Evolutionary conservation across 1,140 invertebrate species (phyloP).

Genomic region (Papilio dardanus): DNA sequence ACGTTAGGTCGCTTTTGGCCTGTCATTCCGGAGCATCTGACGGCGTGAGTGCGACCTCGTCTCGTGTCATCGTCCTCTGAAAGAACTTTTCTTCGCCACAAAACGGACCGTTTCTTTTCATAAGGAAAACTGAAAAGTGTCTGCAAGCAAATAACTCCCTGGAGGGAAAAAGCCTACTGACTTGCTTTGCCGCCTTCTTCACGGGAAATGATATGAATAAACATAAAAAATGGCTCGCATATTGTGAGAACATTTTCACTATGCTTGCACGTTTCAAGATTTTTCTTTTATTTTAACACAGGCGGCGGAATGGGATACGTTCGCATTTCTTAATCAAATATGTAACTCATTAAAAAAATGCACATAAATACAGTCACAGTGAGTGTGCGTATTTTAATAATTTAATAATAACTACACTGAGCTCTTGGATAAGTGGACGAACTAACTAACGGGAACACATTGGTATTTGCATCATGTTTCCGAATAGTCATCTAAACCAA

Average conservation of each 20-base stretch:
- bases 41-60: conserved; percentile 77
- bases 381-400: neutral
- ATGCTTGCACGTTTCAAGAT: conserved; percentile 38
- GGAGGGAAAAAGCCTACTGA: conserved; percentile 76
- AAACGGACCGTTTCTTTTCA: conserved; percentile 82
- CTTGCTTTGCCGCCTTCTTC: conserved; percentile 69
- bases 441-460: neutral
- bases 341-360: conserved; percentile 1
- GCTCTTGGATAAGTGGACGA: neutral
- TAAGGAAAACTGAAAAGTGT: conserved; percentile 81
- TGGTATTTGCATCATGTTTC: neutral
- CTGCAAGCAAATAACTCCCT: conserved; percentile 80
- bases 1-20: conserved; percentile 75
- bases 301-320: neutral
- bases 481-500: neutral
- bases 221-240: conserved; percentile 63
- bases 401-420: neutral
- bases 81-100: conserved; percentile 80
- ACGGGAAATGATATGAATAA: conserved; percentile 70
- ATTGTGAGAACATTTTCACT: conserved; percentile 48
- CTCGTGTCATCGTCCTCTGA: conserved; percentile 81
- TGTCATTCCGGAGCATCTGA: conserved; percentile 74
- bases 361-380: neutral
- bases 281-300: conserved; percentile 25
- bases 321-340: conserved; percentile 5